Base-by-base conservation (phyloP, 64 coral and sea anemone species). In the Dendronephthya gigantea region DNA sequence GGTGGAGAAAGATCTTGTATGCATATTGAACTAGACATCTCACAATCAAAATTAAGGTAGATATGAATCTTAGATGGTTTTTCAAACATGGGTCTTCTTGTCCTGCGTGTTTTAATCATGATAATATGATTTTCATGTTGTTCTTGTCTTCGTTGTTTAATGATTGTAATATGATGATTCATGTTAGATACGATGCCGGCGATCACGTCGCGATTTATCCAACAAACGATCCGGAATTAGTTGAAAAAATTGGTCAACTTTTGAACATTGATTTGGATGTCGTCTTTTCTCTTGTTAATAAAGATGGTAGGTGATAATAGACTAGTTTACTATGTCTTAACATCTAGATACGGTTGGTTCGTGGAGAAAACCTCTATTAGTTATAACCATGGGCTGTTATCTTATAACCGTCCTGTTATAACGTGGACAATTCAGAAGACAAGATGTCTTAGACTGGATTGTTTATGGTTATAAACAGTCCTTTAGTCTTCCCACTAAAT, bases 11-110 rank as follows among this genome's bases (percentile, higher is more conserved):
- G 94, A 56, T 97, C 94, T 12, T 97, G 94, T 84, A 93, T 97
- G 87, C 94, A 97, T 49, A 97, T 97, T 91, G 94, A 97, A 83
- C 82, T 97, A 75, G 92, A 98, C 14, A 98, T 98, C 85, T 89
- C 95, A 75, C 89, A 89, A 48, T 91, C 95, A 5, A 91, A 91
- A 66, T 89, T 98, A 39, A 98, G 86, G 95, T 98, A 93, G 52
- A 23, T 6, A 14, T 40, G 16, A 4, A 43, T 8, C 41, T 45
- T 45, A 45, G 41, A 45, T 70, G 66, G n/a, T n/a, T n/a, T n/a
- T n/a, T n/a, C n/a, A n/a, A n/a, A n/a, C n/a, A n/a, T n/a, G n/a
- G n/a, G n/a, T n/a, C n/a, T n/a, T n/a, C n/a, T n/a, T n/a, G n/a
- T n/a, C n/a, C n/a, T n/a, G n/a, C n/a, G n/a, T n/a, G n/a, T n/a